Evolutionary conservation across 2,113 vertebrate genomes (phyloP).

Genomic region (Ginglymostoma cirratum): DNA sequence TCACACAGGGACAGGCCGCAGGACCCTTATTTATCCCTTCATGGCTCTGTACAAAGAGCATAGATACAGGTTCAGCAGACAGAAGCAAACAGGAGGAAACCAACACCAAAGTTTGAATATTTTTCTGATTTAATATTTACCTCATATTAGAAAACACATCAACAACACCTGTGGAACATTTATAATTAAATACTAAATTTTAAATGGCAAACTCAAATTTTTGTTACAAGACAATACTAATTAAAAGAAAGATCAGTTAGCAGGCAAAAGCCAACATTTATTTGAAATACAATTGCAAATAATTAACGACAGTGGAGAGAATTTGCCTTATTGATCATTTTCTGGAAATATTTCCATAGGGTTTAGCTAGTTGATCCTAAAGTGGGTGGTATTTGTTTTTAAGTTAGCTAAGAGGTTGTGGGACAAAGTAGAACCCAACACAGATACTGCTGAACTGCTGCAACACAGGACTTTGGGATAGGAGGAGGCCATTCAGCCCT

Average conservation of each 20-base stretch:
- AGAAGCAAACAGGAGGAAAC: background rate
- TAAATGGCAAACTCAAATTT: background rate
- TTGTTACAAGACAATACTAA: background rate
- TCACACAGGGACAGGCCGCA: conserved; percentile 83
- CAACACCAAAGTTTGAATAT: background rate
- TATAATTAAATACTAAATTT: background rate
- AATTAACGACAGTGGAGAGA: background rate
- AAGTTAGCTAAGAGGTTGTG: background rate
- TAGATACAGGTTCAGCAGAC: background rate
- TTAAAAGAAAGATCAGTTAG: background rate
- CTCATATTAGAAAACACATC: background rate
- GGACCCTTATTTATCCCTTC: conserved; percentile 68
- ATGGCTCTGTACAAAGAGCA: conserved; percentile 55
- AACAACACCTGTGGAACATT: background rate
- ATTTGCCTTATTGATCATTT: background rate
- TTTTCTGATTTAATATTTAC: too few relatives aligned
- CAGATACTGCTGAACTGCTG: background rate
- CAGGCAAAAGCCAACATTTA: background rate
- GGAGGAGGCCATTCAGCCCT: too few relatives aligned
- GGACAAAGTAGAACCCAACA: background rate
- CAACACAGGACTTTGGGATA: too few relatives aligned
- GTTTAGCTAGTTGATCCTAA: background rate
- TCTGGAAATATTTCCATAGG: background rate
- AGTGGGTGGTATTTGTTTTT: too few relatives aligned
- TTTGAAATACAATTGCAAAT: background rate